A percentile compares a stretch with the other conserved stretches of the same genome.
phyloP scores from a whole-genome alignment of 2,888 invertebrate species.

The Lacanobia wlatinum region DNA sequence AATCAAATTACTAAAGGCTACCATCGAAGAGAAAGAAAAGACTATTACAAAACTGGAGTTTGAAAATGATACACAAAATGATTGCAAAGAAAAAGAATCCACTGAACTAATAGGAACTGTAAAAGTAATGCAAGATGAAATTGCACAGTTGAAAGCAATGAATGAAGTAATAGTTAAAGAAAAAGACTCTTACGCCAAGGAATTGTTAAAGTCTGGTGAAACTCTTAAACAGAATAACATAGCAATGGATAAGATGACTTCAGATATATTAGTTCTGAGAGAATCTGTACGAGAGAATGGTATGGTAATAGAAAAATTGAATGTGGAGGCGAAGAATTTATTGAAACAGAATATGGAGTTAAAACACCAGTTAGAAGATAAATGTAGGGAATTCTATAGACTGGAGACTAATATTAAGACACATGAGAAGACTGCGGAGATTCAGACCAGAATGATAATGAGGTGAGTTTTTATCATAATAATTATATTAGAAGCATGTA shows the following conservation, averaged over 20 bases:
- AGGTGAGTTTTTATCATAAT: conserved; percentile 71
- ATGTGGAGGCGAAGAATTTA: conserved; percentile 78
- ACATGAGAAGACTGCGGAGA: conserved; percentile 84
- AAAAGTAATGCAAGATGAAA: conserved; percentile 71
- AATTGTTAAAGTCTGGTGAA: conserved; percentile 80
- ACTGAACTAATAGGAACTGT: conserved; percentile 70
- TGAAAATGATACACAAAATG: conserved; percentile 22
- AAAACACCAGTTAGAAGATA: conserved; percentile 81
- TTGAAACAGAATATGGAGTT: conserved; percentile 77
- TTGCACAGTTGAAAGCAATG: conserved; percentile 73
- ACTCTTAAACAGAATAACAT: conserved; percentile 78
- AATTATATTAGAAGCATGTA: neutral
- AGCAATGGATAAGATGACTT: conserved; percentile 80
- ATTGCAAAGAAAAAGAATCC: conserved; percentile 66
- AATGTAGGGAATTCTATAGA: conserved; percentile 74
- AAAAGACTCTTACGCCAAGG: conserved; percentile 75
- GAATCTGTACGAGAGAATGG: conserved; percentile 79
- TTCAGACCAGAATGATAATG: conserved; percentile 84
- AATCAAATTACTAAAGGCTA: conserved; percentile 72
- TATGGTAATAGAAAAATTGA: conserved; percentile 78
- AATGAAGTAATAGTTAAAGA: conserved; percentile 79
- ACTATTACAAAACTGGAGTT: conserved; percentile 65
- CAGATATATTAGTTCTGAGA: conserved; percentile 79
- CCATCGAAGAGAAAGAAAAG: conserved; percentile 71
- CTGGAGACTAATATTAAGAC: conserved; percentile 85